Conservation (phyloP, 1,140 invertebrate species). For the Drosophila watanabei region DNA sequence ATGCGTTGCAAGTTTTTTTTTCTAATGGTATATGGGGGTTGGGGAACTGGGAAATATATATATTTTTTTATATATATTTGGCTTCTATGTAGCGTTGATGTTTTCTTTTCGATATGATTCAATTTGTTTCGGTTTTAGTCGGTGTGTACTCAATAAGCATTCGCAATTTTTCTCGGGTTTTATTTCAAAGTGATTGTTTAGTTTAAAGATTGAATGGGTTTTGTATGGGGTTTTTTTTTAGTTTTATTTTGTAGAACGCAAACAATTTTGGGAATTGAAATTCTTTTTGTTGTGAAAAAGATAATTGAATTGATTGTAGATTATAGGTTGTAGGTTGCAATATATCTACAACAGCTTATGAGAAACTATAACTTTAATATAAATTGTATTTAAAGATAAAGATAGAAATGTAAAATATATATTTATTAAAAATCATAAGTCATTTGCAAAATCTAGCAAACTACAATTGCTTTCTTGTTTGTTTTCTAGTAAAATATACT, state of each 20-base stretch:
- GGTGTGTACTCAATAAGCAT: conserved; percentile 18
- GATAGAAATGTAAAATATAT: too few species aligned
- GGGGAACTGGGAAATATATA: neutral
- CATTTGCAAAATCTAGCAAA: neutral
- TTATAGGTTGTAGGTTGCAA: neutral
- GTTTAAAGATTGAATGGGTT: conserved; percentile 24
- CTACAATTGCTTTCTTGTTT: neutral
- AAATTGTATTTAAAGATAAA: neutral
- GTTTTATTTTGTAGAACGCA: neutral
- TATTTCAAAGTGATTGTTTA: conserved; percentile 23
- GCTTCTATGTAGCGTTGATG: neutral
- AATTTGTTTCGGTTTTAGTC: conserved; percentile 22
- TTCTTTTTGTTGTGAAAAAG: neutral
- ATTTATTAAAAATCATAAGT: neutral
- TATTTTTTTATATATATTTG: neutral
- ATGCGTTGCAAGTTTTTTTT: conserved; percentile 36
- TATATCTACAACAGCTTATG: neutral
- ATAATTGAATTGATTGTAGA: neutral
- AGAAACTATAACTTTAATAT: neutral
- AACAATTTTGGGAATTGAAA: conserved; percentile 9
- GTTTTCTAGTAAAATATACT: neutral
- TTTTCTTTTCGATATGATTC: conserved; percentile 19
- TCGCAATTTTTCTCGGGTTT: conserved; percentile 8
- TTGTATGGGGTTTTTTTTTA: conserved; percentile 2
- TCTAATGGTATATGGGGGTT: conserved; percentile 4